Evolutionary conservation across 2,797 vertebrate genomes (phyloP).

Genomic region (Chelon labrosus): DNA sequence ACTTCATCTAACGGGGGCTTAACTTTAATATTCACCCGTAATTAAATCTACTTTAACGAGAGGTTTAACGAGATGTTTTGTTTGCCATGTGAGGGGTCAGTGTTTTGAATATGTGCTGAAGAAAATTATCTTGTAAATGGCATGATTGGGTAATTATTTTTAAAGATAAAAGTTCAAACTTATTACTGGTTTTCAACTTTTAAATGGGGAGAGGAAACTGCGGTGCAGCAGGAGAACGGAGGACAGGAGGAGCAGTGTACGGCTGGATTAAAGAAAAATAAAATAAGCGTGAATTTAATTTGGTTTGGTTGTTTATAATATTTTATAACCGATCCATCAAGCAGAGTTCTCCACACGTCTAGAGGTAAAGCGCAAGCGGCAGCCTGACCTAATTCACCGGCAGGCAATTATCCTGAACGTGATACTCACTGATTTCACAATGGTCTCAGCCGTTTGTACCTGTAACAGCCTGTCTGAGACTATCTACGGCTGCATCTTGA

Average conservation of each 20-base stretch:
- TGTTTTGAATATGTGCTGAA: not conserved
- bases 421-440: not conserved
- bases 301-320: not conserved
- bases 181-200: no score
- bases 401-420: not conserved
- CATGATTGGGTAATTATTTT: no score
- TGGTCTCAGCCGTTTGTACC: conserved; percentile 8
- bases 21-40: not conserved
- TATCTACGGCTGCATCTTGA: conserved; percentile 22
- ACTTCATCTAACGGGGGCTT: not conserved
- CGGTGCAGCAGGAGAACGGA: no score
- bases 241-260: no score
- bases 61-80: not conserved
- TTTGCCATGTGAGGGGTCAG: not conserved
- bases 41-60: not conserved
- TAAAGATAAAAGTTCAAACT: no score
- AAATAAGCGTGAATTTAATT: no score
- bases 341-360: not conserved
- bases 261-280: no score
- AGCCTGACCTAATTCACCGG: not conserved
- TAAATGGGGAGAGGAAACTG: no score
- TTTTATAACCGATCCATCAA: not conserved
- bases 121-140: not conserved
- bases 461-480: conserved; percentile 33
- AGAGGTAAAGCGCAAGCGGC: conserved; percentile 1